A percentile compares a stretch with the other conserved stretches of the same genome.
Evolutionary conservation across 2,797 vertebrate genomes (phyloP).

Genomic region (Thunnus albacares): DNA sequence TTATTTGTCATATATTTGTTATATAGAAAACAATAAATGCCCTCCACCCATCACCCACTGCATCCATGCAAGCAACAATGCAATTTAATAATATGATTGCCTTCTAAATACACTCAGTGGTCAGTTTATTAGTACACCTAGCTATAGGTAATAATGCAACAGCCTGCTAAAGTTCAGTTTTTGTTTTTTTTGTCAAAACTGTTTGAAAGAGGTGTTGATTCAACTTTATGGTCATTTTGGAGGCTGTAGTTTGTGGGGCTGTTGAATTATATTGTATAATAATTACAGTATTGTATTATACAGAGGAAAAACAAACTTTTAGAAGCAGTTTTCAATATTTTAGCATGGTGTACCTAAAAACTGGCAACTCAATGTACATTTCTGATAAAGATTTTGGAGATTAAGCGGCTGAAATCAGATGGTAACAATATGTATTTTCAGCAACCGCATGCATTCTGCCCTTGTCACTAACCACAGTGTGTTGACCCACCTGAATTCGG

Average conservation of each 20-base stretch:
- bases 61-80: not conserved
- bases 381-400: not conserved
- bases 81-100: not conserved
- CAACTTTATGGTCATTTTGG: not conserved
- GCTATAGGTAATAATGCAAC: too few relatives aligned
- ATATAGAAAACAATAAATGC: not conserved
- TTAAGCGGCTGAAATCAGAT: not conserved
- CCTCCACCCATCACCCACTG: not conserved
- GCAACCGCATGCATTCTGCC: not conserved
- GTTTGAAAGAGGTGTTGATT: not conserved
- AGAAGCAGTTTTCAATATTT: not conserved
- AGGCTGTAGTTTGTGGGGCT: not conserved
- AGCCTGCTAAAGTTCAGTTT: not conserved
- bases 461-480: not conserved
- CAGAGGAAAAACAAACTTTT: not conserved
- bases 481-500: slow-evolving; percentile 76
- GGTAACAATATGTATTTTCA: not conserved
- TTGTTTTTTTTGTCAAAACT: not conserved
- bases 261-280: too few relatives aligned
- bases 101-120: not conserved
- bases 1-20: not conserved
- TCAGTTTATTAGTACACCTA: not conserved
- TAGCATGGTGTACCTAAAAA: not conserved
- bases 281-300: not conserved
- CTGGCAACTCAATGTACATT: not conserved